These are phyloP conservation scores for Odontomyia ornata DNA, from an alignment of 2,888 invertebrate species.

Conservation along the genomic window DNA sequence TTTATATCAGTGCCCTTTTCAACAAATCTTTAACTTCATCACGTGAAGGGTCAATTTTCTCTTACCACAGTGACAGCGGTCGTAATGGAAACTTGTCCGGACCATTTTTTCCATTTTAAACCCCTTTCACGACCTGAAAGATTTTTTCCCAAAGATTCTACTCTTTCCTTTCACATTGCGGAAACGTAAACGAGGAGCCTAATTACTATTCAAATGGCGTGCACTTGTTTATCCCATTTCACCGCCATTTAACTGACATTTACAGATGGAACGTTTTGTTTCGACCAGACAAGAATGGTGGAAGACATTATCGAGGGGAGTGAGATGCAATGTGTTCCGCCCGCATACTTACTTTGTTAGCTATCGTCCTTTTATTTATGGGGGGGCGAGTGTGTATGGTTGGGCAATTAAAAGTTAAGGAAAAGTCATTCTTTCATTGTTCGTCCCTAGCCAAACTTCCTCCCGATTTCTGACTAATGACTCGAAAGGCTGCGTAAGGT, in stretches of 20 bases:
- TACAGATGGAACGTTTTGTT: slow-evolving; percentile 35
- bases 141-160: neutral
- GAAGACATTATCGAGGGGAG: neutral
- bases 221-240: slow-evolving; percentile 47
- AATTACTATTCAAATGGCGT: slow-evolving; percentile 50
- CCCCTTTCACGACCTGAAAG: neutral
- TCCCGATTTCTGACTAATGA: slow-evolving; percentile 46
- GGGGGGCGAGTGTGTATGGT: neutral
- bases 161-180: neutral
- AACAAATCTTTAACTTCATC: slow-evolving; percentile 22
- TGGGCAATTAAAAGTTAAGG: slow-evolving; percentile 46
- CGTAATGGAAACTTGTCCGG: neutral
- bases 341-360: neutral
- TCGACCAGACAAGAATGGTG: neutral
- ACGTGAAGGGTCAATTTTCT: neutral
- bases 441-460: slow-evolving; percentile 23
- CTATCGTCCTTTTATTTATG: neutral
- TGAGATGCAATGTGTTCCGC: neutral
- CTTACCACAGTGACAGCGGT: no score
- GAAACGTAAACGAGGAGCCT: slow-evolving; percentile 27
- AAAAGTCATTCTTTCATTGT: slow-evolving; percentile 44
- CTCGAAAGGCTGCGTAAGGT: slow-evolving; percentile 48
- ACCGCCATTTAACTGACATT: slow-evolving; percentile 50
- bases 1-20: neutral
- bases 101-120: neutral